Conservation (phyloP, 2,888 invertebrate genomes). For the Ophion ventricosus region DNA sequence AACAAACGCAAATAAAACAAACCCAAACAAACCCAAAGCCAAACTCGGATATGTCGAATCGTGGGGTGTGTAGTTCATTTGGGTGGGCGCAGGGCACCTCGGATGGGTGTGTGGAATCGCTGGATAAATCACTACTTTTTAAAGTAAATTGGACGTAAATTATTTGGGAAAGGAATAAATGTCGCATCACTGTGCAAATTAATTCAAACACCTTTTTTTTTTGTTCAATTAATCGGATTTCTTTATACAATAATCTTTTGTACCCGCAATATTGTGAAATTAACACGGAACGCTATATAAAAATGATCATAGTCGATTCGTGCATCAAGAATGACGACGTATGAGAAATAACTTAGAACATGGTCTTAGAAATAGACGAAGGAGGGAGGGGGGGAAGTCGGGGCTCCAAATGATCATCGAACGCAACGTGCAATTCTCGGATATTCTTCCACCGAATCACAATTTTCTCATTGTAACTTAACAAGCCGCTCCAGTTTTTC, state of each 20-base stretch:
- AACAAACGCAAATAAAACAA: too few relatives aligned
- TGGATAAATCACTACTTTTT: too few relatives aligned
- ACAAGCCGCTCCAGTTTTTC: neutral
- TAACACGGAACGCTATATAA: constrained; percentile 60
- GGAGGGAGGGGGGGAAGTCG: too few relatives aligned
- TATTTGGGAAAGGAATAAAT: neutral
- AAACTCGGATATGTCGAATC: too few relatives aligned
- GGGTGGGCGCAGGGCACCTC: too few relatives aligned
- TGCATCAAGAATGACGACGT: constrained; percentile 24
- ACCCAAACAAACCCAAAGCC: too few relatives aligned
- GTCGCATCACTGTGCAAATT: neutral
- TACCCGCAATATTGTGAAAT: constrained; percentile 33
- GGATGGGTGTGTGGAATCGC: too few relatives aligned
- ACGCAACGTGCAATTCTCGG: constrained; percentile 7
- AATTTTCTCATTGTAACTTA: neutral
- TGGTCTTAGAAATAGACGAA: constrained; percentile 38
- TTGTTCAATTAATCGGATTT: constrained; percentile 21
- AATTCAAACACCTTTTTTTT: neutral
- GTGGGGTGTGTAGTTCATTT: too few relatives aligned
- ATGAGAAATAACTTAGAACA: constrained; percentile 62
- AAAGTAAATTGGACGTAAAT: too few relatives aligned
- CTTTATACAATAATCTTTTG: constrained; percentile 43
- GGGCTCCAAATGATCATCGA: constrained; percentile 24
- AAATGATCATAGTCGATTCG: constrained; percentile 51
- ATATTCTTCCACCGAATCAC: neutral